Base-by-base conservation (phyloP, 1,140 invertebrate genomes). In the Drosophila pruinosa region DNA sequence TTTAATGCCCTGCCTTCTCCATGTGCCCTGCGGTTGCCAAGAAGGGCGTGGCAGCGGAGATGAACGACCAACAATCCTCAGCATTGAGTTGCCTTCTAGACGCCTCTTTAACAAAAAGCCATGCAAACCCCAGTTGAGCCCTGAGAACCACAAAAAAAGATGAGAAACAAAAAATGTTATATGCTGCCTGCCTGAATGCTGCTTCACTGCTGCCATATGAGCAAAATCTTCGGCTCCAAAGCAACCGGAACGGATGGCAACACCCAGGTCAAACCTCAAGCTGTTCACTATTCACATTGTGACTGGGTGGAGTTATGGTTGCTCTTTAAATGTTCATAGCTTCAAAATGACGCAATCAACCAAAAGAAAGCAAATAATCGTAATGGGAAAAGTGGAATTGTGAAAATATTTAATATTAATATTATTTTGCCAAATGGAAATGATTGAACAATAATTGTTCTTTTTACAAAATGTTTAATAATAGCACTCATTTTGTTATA, bases 1-100 rank as follows among this genome's bases (percentile, higher is more conserved):
- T 86, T 71, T 58, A 62, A 72, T 75, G 80, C 36, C 21, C 62
- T 41, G 54, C 28, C 21, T 39, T 70, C 61, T 43, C 34, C 58
- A 75, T 71, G 80, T 57, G 68, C 47, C 43, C 52, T 80, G 81
- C 47, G 75, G 80, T 69, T 65, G 28, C 31, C 17, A 56, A 38
- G 38, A 7, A 28, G 54, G 54, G 54, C 64, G 64, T 68, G 64
- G 43, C 31, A 28, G 4, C 8, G 4, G 15, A 14, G 8, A 50
- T 48, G 36, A 39, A 47, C 58, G 31, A 22, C 14, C 48, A 28
- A 21, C 36, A 38, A 38, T 50, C 3, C 43, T 19, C 31, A 38
- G 38, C 22, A 48, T 26, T 26, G 15, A 14, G 6, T 12, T 26
- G 34, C 36, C 52, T 47, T 19, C 24, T 6, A 47, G 10, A 24